These are phyloP conservation scores for Nautilus pompilius DNA, from an alignment of 1,140 invertebrate genomes.

Conservation along the genomic window DNA sequence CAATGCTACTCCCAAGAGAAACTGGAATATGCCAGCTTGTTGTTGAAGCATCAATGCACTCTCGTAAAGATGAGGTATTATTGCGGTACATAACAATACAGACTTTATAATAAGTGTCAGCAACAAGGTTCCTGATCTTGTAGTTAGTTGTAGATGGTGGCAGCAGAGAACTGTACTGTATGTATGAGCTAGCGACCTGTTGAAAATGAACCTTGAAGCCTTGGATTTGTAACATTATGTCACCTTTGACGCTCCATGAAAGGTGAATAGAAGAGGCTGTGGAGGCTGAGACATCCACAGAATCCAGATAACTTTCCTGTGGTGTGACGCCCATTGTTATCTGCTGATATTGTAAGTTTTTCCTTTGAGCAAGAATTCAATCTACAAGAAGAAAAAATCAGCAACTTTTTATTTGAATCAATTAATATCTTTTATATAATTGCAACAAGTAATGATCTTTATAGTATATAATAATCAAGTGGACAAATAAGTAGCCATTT, in stretches of 20 bases:
- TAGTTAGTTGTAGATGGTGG: slow-evolving; percentile 19
- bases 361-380: too few species aligned
- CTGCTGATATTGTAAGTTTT: too few species aligned
- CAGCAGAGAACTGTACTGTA: slow-evolving; percentile 37
- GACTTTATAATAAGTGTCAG: slow-evolving; percentile 47
- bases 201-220: slow-evolving; percentile 38
- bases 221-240: slow-evolving; percentile 15
- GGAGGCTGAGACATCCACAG: slow-evolving; percentile 24
- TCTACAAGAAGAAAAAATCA: too few species aligned
- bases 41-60: slow-evolving; percentile 45
- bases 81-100: slow-evolving; percentile 43
- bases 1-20: slow-evolving; percentile 49
- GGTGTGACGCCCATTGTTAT: not conserved
- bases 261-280: slow-evolving; percentile 37
- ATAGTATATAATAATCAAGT: too few species aligned
- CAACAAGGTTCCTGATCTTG: slow-evolving; percentile 38
- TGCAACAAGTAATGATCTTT: too few species aligned
- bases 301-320: not conserved
- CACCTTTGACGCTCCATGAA: slow-evolving; percentile 17
- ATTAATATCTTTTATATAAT: too few species aligned
- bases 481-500: too few species aligned
- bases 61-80: slow-evolving; percentile 22
- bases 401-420: too few species aligned
- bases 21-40: slow-evolving; percentile 49
- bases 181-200: slow-evolving; percentile 34